A percentile compares a stretch with the other conserved stretches of the same genome.
Evolutionary conservation across 2,888 invertebrate species (phyloP).

Genomic region (Diplolepis rosae): DNA sequence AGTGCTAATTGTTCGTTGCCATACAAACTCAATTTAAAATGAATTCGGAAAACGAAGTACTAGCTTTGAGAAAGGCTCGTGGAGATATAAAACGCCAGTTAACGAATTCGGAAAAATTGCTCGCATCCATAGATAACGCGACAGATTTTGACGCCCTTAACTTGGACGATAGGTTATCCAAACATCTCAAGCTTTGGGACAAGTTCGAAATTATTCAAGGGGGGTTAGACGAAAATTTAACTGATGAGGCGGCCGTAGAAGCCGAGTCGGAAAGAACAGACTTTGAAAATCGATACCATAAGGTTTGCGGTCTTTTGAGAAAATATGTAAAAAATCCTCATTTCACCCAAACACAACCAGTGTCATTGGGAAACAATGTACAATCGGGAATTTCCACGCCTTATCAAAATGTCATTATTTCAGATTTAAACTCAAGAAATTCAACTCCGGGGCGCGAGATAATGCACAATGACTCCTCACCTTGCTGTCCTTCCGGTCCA

Average conservation of each 20-base stretch:
- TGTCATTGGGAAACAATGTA: no score
- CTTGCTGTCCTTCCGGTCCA: no score
- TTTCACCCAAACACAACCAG: not conserved
- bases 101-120: not conserved
- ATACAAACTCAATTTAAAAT: no score
- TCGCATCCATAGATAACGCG: not conserved
- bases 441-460: no score
- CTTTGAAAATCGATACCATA: no score
- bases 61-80: no score
- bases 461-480: no score
- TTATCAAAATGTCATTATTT: no score
- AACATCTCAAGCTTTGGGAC: not conserved
- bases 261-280: not conserved
- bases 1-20: no score
- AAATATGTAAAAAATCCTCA: not conserved
- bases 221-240: not conserved
- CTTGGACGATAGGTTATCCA: not conserved
- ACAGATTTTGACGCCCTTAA: not conserved
- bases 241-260: not conserved
- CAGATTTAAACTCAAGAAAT: no score
- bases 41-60: no score
- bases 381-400: no score
- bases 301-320: not conserved
- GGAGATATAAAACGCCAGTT: not conserved
- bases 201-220: not conserved